A percentile compares a stretch with the other conserved stretches of the same genome.
These are phyloP conservation scores for Tinea pellionella DNA, from an alignment of 2,888 invertebrate species.

Conservation along the genomic window DNA sequence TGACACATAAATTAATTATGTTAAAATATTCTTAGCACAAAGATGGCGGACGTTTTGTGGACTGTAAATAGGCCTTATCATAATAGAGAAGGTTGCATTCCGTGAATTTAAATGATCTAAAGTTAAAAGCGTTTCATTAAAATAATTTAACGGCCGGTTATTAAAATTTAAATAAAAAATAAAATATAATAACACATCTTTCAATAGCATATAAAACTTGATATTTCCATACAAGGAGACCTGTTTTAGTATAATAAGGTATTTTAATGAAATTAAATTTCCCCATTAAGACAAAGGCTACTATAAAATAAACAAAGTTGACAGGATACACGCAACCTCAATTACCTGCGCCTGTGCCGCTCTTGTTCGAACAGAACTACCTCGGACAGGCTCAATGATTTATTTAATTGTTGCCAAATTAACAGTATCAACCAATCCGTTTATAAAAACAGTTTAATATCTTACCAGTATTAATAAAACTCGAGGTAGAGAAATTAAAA, in stretches of 20 bases:
- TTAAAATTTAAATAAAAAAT: constrained; percentile 5
- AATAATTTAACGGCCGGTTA: constrained; percentile 1
- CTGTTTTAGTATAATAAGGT: background rate
- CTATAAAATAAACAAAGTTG: constrained; percentile 55
- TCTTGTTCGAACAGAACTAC: constrained; percentile 7
- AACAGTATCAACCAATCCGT: background rate
- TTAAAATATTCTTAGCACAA: constrained; percentile 20
- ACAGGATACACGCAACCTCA: constrained; percentile 60
- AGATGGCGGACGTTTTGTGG: constrained; percentile 19
- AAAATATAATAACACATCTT: background rate
- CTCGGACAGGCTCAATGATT: constrained; percentile 28
- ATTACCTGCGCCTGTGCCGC: constrained; percentile 45
- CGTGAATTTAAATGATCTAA: constrained; percentile 9
- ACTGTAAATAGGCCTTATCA: constrained; percentile 23
- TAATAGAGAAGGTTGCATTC: constrained; percentile 18
- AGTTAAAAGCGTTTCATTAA: constrained; percentile 6
- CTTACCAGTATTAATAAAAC: background rate
- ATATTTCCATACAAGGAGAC: background rate
- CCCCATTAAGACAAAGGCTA: constrained; percentile 35
- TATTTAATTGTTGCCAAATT: constrained; percentile 11
- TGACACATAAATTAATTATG: constrained; percentile 17
- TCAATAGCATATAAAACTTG: background rate
- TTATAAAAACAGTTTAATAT: background rate
- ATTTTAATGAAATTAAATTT: constrained; percentile 16
- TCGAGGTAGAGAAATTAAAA: constrained; percentile 1